Base-by-base conservation (phyloP, 2,113 vertebrate genomes). In the Podarcis raffonei region DNA sequence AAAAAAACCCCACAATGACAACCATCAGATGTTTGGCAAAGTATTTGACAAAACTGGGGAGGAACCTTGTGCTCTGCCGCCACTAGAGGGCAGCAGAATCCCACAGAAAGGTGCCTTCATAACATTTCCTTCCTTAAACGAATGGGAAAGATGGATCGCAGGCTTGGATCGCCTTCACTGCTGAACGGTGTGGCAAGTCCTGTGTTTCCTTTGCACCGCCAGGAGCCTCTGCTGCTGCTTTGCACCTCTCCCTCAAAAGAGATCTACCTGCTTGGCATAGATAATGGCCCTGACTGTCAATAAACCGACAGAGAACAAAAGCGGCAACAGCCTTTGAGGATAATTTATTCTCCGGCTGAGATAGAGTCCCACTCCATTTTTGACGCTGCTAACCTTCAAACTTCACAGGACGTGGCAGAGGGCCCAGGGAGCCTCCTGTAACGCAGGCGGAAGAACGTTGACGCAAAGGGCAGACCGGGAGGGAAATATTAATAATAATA, bases 61-160 rank as follows among this genome's bases (percentile, higher is more conserved):
- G 0, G 1, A 77, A 72, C 32, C 15, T 65, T 68, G 35, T 72
- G 71, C 48, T 77, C 89, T 69, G 32, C 71, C 72, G 94, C 94
- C 95, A 0, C 91, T 92, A 95, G 95, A 95, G 95, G 90, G 94
- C 91, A 94, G 94, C 92, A 96, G 93, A 95, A 93, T 12, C 91
- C 95, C 93, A 94, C 0, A 88, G 89, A 94, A 96, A 79, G 86
- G 39, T 2, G 0, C 59, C 27, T 66, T 81, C 20, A 25, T 35
- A 85, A 6, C 3, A 1, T 92, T 53, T 90, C 69, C 86, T 75
- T 74, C 87, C 23, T 76, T 84, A 89, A 74, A 27, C 48, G 1
- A 7, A 20, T 48, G 15, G 42, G 25, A 20, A 62, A 16, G 4
- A 62, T 76, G 35, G 30, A 83, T 80, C 30, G 18, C 15, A 35